Percentiles rank a stretch among this genome's conserved stretches.
Conservation (phyloP, 2,888 invertebrate species). For the Apomyelois bistriatella region DNA sequence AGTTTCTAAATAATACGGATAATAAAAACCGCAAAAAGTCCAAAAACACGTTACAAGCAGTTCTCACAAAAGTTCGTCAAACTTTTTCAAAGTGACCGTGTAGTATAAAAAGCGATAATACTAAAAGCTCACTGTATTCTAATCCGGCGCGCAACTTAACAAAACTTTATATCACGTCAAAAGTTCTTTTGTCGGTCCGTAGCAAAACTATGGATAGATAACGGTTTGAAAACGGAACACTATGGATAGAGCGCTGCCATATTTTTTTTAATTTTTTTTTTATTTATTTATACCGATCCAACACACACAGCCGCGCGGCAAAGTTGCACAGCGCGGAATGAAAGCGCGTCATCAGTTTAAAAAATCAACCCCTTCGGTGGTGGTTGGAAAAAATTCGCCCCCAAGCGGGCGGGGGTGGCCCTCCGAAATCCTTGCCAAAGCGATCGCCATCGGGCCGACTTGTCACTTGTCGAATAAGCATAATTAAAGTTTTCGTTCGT, state of each 20-base stretch:
- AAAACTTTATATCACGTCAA: conserved; percentile 36
- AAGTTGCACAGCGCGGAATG: conserved; percentile 80
- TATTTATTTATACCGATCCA: conserved; percentile 68
- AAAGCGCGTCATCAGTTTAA: conserved; percentile 82
- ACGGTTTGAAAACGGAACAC: conserved; percentile 61
- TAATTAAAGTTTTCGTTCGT: conserved; percentile 75
- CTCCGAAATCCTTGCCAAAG: conserved; percentile 77
- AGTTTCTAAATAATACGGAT: conserved; percentile 33
- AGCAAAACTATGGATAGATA: conserved; percentile 59
- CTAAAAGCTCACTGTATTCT: conserved; percentile 15
- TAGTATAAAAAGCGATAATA: conserved; percentile 29
- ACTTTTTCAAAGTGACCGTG: conserved; percentile 32
- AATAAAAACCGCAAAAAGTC: conserved; percentile 31
- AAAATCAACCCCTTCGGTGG: conserved; percentile 80
- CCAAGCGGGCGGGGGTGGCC: conserved; percentile 63
- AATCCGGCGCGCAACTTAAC: conserved; percentile 19
- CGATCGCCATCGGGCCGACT: conserved; percentile 73
- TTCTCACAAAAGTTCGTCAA: conserved; percentile 23
- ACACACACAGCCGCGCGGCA: conserved; percentile 77
- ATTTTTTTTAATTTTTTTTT: conserved; percentile 55
- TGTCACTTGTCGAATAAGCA: conserved; percentile 79
- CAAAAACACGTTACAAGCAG: conserved; percentile 15
- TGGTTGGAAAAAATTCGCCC: conserved; percentile 73
- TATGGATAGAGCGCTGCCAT: conserved; percentile 71
- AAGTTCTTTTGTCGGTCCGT: conserved; percentile 47